Conservation (phyloP, 2,888 invertebrate genomes). For the Fragum whitleyi region DNA sequence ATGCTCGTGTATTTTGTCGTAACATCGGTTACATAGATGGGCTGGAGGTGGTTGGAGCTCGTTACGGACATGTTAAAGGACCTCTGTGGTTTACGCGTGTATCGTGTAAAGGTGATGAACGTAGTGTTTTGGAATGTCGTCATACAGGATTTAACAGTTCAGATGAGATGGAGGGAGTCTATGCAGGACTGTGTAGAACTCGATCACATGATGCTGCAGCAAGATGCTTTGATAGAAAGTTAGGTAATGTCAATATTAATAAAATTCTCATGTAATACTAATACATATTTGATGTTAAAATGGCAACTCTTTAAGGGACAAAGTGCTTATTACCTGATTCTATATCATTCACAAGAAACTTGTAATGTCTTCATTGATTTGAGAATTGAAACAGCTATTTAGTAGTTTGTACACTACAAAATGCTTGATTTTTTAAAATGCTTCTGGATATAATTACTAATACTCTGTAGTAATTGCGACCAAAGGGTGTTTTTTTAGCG, state of each 20-base stretch:
- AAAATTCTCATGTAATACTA: too few species aligned
- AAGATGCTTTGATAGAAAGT: conserved; percentile 69
- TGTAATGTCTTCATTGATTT: too few species aligned
- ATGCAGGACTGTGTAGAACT: conserved; percentile 68
- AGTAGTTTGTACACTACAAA: too few species aligned
- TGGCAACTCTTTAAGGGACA: too few species aligned
- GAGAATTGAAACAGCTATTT: too few species aligned
- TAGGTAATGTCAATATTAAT: conserved; percentile 66
- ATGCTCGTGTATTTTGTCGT: conserved; percentile 74
- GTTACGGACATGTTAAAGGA: conserved; percentile 63
- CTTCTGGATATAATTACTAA: too few species aligned
- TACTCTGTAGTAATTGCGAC: too few species aligned
- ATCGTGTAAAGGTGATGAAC: conserved; percentile 72
- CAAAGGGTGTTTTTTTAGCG: too few species aligned
- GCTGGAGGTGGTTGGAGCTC: conserved; percentile 64
- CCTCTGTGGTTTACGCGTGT: conserved; percentile 72
- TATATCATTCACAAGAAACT: too few species aligned
- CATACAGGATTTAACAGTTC: conserved; percentile 75
- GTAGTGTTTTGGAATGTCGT: conserved; percentile 64
- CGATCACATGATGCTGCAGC: conserved; percentile 73
- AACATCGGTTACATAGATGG: conserved; percentile 68
- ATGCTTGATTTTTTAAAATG: too few species aligned
- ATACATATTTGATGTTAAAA: too few species aligned
- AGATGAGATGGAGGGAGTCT: conserved; percentile 64
- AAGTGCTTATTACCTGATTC: too few species aligned